These are phyloP conservation scores for Bergia puertoricense DNA, from an alignment of 92 coral and sea anemone species.

Conservation along the genomic window DNA sequence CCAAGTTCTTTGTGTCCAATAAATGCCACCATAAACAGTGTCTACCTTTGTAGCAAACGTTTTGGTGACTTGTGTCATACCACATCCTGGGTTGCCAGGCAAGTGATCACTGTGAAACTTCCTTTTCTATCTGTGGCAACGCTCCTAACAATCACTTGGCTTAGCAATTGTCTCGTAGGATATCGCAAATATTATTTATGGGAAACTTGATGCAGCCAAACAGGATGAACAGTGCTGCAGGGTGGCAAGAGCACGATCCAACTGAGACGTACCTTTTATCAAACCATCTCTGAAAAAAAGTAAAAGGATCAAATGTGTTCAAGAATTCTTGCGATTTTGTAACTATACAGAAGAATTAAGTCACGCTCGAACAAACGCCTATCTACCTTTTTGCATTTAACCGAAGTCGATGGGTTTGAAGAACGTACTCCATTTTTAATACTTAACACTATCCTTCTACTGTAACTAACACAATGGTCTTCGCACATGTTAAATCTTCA, in stretches of 20 bases:
- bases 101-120: background rate
- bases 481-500: no score
- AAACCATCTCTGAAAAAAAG: conserved; percentile 71
- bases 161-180: background rate
- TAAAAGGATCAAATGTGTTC: background rate
- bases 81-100: background rate
- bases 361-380: background rate
- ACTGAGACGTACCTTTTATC: conserved; percentile 88
- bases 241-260: conserved; percentile 91
- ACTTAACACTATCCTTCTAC: background rate
- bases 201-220: conserved; percentile 35
- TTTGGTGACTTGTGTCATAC: background rate
- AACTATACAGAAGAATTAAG: background rate
- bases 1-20: background rate
- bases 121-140: background rate
- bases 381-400: no score
- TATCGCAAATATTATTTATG: background rate
- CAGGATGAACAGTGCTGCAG: conserved; percentile 86
- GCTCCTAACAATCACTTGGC: background rate
- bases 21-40: background rate
- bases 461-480: background rate
- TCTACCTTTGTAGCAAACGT: background rate
- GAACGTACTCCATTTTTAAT: background rate
- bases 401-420: background rate
- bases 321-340: background rate